These are phyloP conservation scores for Ariopsis seemanni DNA, from an alignment of 2,113 vertebrate genomes.

Conservation along the genomic window DNA sequence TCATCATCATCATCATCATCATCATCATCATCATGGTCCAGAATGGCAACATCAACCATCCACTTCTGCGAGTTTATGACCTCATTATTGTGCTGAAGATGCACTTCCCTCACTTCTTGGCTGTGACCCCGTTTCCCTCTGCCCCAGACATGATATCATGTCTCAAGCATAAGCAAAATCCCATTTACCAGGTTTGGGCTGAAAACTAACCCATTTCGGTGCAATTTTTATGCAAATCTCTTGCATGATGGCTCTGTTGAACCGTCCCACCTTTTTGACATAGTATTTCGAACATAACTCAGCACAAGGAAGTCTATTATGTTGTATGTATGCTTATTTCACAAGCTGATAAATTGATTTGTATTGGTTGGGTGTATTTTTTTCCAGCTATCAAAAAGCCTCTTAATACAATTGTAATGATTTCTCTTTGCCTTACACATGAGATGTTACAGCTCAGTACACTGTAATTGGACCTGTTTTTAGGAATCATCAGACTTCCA, in stretches of 20 bases:
- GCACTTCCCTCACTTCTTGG: not conserved
- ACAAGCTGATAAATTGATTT: slow-evolving; percentile 27
- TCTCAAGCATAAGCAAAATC: slow-evolving; percentile 16
- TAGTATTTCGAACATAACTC: not conserved
- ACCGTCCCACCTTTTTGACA: not conserved
- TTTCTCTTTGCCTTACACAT: slow-evolving; percentile 23
- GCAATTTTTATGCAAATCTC: slow-evolving; percentile 21
- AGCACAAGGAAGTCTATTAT: not conserved
- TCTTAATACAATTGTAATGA: slow-evolving; percentile 34
- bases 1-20: not conserved
- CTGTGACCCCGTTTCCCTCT: slow-evolving; percentile 21
- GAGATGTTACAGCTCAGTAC: slow-evolving; percentile 25
- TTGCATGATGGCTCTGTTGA: not conserved
- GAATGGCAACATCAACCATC: not conserved
- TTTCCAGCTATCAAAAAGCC: slow-evolving; percentile 2
- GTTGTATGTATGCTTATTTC: slow-evolving; percentile 6
- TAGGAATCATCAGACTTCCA: slow-evolving; percentile 30
- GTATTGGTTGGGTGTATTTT: slow-evolving; percentile 13
- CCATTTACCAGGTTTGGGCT: not conserved
- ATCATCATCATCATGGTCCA: not conserved
- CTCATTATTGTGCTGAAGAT: not conserved
- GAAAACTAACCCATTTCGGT: not conserved
- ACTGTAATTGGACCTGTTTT: slow-evolving; percentile 40
- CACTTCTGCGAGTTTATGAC: not conserved
- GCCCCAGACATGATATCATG: slow-evolving; percentile 37